Conservation (phyloP, 1,140 invertebrate genomes). For the Drosophila nebulosa region DNA sequence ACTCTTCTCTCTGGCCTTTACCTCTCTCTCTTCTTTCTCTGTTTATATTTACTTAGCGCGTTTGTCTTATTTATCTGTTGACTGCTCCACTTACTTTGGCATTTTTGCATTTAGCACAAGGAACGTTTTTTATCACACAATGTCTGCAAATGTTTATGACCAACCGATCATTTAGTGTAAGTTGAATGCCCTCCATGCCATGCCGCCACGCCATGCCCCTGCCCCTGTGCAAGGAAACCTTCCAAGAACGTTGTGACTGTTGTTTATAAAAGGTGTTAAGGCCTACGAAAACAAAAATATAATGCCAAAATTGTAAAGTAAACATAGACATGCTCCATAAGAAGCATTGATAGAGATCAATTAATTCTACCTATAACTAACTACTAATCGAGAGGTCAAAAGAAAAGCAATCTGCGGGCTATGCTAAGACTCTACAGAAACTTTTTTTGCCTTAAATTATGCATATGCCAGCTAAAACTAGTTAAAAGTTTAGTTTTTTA, state of each 20-base stretch:
- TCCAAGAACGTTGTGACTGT: constrained; percentile 34
- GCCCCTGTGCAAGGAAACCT: constrained; percentile 17
- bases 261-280: constrained; percentile 34
- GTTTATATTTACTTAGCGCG: constrained; percentile 26
- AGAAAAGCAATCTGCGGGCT: too few species aligned
- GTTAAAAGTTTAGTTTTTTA: too few species aligned
- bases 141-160: constrained; percentile 16
- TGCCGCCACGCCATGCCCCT: too few species aligned
- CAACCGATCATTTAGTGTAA: constrained; percentile 30
- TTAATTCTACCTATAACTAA: too few species aligned
- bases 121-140: constrained; percentile 25
- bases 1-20: background rate
- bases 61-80: constrained; percentile 26
- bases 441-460: too few species aligned
- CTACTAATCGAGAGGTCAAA: too few species aligned
- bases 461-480: too few species aligned
- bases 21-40: background rate
- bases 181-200: constrained; percentile 52
- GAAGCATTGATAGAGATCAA: too few species aligned
- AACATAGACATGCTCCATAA: background rate
- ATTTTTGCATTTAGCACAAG: constrained; percentile 29
- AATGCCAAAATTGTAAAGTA: constrained; percentile 27
- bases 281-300: constrained; percentile 17
- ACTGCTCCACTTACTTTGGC: constrained; percentile 36
- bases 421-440: too few species aligned